These are phyloP conservation scores for Bubo blakistoni DNA, from an alignment of 2,113 vertebrate species.

Conservation along the genomic window DNA sequence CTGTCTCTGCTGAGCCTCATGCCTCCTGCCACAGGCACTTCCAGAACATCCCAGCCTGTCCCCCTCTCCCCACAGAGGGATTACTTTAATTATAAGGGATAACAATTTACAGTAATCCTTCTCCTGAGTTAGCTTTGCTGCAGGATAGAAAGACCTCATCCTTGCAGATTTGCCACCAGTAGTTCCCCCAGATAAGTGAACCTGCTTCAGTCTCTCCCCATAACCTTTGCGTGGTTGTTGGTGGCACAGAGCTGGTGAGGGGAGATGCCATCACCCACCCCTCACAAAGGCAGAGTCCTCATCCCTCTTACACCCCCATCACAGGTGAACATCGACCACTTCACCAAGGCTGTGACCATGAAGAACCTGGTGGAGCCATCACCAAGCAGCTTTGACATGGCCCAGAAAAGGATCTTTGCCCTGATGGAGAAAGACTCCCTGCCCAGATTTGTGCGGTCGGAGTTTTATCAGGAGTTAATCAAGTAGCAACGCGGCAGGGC, in stretches of 20 bases:
- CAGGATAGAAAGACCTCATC: not conserved
- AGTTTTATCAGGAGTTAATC: slow-evolving; percentile 85
- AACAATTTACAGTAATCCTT: not conserved
- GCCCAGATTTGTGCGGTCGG: slow-evolving; percentile 88
- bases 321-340: slow-evolving; percentile 96
- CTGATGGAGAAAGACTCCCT: slow-evolving; percentile 98
- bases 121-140: not conserved
- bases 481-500: slow-evolving; percentile 70
- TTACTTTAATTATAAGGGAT: not conserved
- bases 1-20: not conserved
- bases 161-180: not conserved
- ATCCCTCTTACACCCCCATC: not conserved
- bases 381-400: slow-evolving; percentile 84
- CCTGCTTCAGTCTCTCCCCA: not conserved
- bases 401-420: slow-evolving; percentile 89
- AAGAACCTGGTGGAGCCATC: slow-evolving; percentile 91
- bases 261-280: not conserved
- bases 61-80: not conserved
- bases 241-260: not conserved
- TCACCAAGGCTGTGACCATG: slow-evolving; percentile 90
- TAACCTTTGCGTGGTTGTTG: rapidly evolving
- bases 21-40: not conserved
- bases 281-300: not conserved
- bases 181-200: not conserved
- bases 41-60: not conserved